Conservation (phyloP, 2,113 vertebrate genomes). For the Pomatorhinus ruficollis region DNA sequence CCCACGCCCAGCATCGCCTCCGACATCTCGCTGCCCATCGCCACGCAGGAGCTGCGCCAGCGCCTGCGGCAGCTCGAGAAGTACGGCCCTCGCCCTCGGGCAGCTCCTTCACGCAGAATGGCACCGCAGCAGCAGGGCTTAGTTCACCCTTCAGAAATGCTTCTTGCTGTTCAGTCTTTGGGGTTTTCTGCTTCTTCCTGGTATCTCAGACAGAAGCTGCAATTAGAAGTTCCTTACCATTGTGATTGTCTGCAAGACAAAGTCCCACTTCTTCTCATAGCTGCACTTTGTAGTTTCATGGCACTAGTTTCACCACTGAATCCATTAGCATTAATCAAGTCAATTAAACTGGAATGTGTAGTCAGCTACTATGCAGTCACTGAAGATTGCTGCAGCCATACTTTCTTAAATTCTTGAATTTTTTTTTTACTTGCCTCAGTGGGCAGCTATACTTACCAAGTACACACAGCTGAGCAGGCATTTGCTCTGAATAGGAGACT, state of each 20-base stretch:
- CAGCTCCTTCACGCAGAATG: background rate
- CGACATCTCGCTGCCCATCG: constrained; percentile 89
- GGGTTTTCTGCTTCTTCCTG: background rate
- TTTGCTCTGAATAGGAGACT: background rate
- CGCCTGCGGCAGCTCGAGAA: constrained; percentile 89
- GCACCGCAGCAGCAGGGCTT: background rate
- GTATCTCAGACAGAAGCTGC: background rate
- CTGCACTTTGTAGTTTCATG: background rate
- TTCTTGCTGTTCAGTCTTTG: background rate
- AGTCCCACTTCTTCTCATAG: background rate
- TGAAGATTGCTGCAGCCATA: background rate
- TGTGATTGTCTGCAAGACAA: background rate
- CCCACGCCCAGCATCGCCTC: constrained; percentile 96
- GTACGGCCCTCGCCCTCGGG: constrained; percentile 66
- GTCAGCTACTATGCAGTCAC: background rate
- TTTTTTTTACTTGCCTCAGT: background rate
- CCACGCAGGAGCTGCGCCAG: constrained; percentile 91
- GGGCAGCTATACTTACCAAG: background rate
- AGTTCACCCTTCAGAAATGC: background rate
- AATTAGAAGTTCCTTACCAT: background rate
- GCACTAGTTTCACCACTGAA: background rate
- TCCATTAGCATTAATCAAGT: background rate
- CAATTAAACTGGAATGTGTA: background rate
- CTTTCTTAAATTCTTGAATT: background rate
- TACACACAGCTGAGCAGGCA: background rate